These are phyloP conservation scores for Eurytoma adleriae DNA, from an alignment of 2,888 invertebrate genomes.

Conservation along the genomic window DNA sequence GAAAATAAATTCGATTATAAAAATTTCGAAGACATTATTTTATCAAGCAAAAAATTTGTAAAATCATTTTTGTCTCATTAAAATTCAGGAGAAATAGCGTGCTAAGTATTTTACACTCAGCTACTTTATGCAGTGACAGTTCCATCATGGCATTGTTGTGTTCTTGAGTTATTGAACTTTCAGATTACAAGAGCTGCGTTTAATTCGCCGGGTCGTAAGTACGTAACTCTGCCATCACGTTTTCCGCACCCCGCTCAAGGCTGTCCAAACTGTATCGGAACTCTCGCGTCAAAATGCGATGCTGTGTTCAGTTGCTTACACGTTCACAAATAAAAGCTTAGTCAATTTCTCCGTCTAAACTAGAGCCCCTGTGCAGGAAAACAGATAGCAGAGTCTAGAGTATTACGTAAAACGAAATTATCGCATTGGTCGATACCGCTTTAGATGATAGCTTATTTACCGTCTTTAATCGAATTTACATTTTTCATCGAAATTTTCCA, in stretches of 20 bases:
- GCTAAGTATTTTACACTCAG: too few species aligned
- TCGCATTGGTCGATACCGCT: not conserved
- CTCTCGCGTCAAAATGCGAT: not conserved
- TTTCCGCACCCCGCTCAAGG: not conserved
- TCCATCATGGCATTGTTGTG: not conserved
- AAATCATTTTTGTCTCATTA: not conserved
- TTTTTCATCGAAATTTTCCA: too few species aligned
- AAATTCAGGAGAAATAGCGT: not conserved
- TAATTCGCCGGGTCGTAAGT: not conserved
- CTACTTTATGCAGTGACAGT: not conserved
- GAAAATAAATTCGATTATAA: not conserved
- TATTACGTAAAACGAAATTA: not conserved
- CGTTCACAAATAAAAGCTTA: not conserved
- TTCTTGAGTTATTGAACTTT: conserved; percentile 17
- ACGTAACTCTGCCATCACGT: not conserved
- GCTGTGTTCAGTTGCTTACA: not conserved
- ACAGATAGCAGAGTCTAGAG: not conserved
- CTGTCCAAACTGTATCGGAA: not conserved
- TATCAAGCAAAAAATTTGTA: not conserved
- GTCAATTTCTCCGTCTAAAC: not conserved
- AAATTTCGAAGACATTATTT: not conserved
- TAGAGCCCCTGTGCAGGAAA: not conserved
- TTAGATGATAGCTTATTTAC: not conserved
- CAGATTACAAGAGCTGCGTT: not conserved
- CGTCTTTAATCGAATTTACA: too few species aligned